Evolutionary conservation across 2,113 vertebrate species (phyloP), one percentile per base, ranked within the genome.

Genomic region (Cervus canadensis): DNA sequence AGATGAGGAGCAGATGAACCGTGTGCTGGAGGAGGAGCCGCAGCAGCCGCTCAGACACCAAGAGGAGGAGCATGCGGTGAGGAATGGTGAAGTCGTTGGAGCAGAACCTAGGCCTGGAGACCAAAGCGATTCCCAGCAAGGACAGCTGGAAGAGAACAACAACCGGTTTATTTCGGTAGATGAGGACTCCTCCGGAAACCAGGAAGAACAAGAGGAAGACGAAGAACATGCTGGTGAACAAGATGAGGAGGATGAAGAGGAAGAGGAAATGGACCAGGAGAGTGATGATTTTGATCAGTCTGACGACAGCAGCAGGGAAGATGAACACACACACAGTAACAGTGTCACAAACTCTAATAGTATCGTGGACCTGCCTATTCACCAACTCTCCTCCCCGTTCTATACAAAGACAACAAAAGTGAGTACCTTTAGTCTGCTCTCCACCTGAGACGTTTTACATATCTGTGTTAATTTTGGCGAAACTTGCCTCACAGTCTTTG

Each of bases 201-300:
- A 98, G 90, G 99, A 97, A 98, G 99, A 98, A 3, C 99, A 99
- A 11, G 99, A 99, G 40, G 99, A 99, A 48, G 99, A 99, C 10
- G 99, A 99, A 91, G 99, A 99, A 50, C 99, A 99, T 25, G 98
- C 98, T 98, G 99, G 99, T 94, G 99, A 99, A 97, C 99, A 99
- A 84, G 99, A 99, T 67, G 99, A 99, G 57, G 99, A 98, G 90
- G 99, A 99, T 8, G 99, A 99, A 92, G 99, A 99, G 6, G 99
- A 99, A 91, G 99, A 99, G 97, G 99, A 99, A 97, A 99, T 99
- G 99, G 99, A 99, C 99, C 99, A 99, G 98, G 99, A 99, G 98
- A 99, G 99, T 79, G 99, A 99, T 98, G 99, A 99, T 89, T 99
- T 99, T 98, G 99, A 99, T 98, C 99, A 99, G 74, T 99, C 99